These are phyloP conservation scores for Lasioglossum leucozonium DNA, from an alignment of 2,888 invertebrate genomes.

Conservation along the genomic window DNA sequence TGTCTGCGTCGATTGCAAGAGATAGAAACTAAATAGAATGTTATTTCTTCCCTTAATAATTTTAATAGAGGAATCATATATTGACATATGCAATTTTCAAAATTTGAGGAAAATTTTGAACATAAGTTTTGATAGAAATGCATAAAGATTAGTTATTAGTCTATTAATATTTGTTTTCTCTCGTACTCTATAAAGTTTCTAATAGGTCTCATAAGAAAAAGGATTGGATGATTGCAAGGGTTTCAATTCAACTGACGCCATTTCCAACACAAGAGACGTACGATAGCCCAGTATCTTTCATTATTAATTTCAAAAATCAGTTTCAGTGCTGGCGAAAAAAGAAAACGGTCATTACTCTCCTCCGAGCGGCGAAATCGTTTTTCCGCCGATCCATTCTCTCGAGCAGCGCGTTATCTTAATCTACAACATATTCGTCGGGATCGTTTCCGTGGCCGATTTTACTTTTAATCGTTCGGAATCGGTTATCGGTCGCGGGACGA, in stretches of 20 bases:
- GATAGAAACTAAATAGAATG: too few relatives aligned
- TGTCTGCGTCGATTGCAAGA: too few relatives aligned
- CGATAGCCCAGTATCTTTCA: background rate
- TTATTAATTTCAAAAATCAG: constrained; percentile 4
- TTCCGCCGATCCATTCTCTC: background rate
- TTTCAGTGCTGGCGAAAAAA: background rate
- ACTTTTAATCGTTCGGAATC: constrained; percentile 59
- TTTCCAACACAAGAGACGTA: background rate
- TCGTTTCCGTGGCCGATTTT: constrained; percentile 26
- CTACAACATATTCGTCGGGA: constrained; percentile 31
- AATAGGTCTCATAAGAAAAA: background rate
- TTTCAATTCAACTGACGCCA: background rate
- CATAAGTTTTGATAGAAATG: too few relatives aligned
- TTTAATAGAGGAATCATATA: too few relatives aligned
- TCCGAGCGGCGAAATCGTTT: background rate
- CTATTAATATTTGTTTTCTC: too few relatives aligned
- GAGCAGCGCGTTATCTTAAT: constrained; percentile 31
- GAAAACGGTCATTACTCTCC: constrained; percentile 19
- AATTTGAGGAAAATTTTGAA: too few relatives aligned
- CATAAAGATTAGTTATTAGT: too few relatives aligned
- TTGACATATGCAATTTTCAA: too few relatives aligned
- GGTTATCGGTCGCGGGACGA: constrained; percentile 42
- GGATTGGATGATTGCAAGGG: background rate
- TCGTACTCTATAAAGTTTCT: background rate
- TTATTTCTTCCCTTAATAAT: too few relatives aligned